These are phyloP conservation scores for Acrossocheilus wenchowensis DNA, from an alignment of 2,797 vertebrate genomes.

Conservation along the genomic window DNA sequence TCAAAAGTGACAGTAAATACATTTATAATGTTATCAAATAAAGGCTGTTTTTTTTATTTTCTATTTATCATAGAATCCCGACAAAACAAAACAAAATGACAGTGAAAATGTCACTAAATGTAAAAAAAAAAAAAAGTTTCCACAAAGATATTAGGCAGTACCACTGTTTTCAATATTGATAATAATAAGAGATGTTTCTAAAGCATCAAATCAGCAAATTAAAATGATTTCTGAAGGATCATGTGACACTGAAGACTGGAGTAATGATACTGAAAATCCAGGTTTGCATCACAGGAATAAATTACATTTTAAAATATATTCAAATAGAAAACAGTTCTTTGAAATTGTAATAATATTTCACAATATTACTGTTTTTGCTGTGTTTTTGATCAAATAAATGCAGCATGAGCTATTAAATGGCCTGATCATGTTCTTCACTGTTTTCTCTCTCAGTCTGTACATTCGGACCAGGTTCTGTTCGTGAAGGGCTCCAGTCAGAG, in stretches of 20 bases:
- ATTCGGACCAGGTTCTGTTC: constrained; percentile 45
- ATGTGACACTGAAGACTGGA: not conserved
- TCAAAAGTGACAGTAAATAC: not conserved
- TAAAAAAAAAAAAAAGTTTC: no score
- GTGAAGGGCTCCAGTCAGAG: constrained; percentile 56
- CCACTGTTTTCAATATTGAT: not conserved
- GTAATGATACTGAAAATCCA: not conserved
- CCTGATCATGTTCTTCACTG: not conserved
- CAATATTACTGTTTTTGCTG: not conserved
- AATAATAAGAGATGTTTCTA: not conserved
- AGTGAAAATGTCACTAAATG: no score
- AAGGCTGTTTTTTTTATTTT: not conserved
- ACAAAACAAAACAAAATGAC: not conserved
- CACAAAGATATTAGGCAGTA: not conserved
- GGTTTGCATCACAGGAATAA: not conserved
- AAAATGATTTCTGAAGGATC: not conserved
- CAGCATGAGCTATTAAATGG: not conserved
- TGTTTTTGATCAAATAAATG: not conserved
- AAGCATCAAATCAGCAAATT: not conserved
- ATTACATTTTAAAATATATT: not conserved
- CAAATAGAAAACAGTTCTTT: not conserved
- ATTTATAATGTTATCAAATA: not conserved
- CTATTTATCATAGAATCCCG: not conserved
- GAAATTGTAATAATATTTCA: not conserved
- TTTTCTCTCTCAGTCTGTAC: constrained; percentile 37